Evolutionary conservation across 2,888 invertebrate genomes (phyloP), one percentile per base, ranked within the genome.

Genomic region (Erynnis tages): DNA sequence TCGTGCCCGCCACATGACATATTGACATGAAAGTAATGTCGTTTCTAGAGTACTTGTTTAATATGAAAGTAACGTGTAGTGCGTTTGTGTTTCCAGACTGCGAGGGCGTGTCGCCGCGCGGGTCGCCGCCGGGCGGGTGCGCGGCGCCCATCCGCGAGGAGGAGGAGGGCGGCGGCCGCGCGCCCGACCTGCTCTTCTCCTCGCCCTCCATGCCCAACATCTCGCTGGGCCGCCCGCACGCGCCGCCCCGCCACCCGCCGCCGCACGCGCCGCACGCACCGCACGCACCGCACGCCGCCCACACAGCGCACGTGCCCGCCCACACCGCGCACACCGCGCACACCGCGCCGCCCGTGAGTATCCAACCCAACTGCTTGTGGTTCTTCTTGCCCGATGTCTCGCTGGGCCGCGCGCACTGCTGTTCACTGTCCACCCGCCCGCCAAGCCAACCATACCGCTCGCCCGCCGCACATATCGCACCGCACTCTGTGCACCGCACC

Each of bases 131-230:
- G 27, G 80, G 79, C 79, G 91, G 50, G 32, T 65, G 72, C 40
- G 64, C 91, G 79, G 91, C 94, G 16, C 94, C 94, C 63, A 95
- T 95, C 69, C 94, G 94, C 80, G 95, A 95, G 73, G 96, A 96
- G 84, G 94, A 94, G 74, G 95, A 96, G 84, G 73, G 92, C 90
- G 69, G 93, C 88, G 75, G 93, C 90, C 79, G 94, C 57, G 83
- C 95, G 87, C 90, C 94, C 90, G 84, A 94, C 90, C 83, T 95
- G 56, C 92, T 98, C 57, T 98, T 98, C 91, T 97, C 96, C 67
- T 97, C 97, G 68, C 98, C 98, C 53, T 98, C 98, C 70, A 94
- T 98, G 95, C 98, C 98, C 71, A 98, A 98, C 91, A 98, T 98
- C 78, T 97, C 97, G 57, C 91, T 98, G 68, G 98, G 97, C 53